phyloP scores from a whole-genome alignment of 2,888 invertebrate genomes.

The Caenorhabditis afra region DNA sequence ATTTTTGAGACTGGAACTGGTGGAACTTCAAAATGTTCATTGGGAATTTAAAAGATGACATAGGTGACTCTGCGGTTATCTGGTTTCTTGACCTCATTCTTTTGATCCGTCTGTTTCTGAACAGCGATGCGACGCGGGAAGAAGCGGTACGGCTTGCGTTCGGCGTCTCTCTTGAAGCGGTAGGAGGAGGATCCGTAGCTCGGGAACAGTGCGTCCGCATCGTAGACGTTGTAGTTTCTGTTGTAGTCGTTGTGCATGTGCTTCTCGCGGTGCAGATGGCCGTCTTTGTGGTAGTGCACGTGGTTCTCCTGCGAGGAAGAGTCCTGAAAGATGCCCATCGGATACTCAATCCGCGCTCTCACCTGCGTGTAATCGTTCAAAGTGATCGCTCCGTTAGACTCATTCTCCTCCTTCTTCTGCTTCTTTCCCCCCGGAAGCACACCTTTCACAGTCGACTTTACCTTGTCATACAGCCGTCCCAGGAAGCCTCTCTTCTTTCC shows the following conservation, averaged over 20 bases:
- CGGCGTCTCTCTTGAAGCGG: conserved; percentile 20
- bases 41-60: no score
- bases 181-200: conserved; percentile 8
- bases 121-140: no score
- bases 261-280: conserved; percentile 23
- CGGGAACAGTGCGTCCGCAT: not conserved
- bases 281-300: conserved; percentile 29
- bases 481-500: conserved; percentile 37
- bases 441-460: conserved; percentile 10
- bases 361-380: conserved; percentile 49
- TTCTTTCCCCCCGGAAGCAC: conserved; percentile 32
- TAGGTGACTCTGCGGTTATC: no score
- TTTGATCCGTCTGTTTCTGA: no score
- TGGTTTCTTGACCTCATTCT: no score
- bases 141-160: not conserved
- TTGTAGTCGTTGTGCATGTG: conserved; percentile 23
- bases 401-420: conserved; percentile 14
- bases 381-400: conserved; percentile 7
- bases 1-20: no score
- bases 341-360: not conserved
- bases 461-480: conserved; percentile 13
- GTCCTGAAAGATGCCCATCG: conserved; percentile 19
- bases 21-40: no score
- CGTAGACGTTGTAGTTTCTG: conserved; percentile 7
- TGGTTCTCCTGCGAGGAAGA: conserved; percentile 40